phyloP scores from a whole-genome alignment of 2,888 invertebrate species.

The Pseudolycoriella hygida region DNA sequence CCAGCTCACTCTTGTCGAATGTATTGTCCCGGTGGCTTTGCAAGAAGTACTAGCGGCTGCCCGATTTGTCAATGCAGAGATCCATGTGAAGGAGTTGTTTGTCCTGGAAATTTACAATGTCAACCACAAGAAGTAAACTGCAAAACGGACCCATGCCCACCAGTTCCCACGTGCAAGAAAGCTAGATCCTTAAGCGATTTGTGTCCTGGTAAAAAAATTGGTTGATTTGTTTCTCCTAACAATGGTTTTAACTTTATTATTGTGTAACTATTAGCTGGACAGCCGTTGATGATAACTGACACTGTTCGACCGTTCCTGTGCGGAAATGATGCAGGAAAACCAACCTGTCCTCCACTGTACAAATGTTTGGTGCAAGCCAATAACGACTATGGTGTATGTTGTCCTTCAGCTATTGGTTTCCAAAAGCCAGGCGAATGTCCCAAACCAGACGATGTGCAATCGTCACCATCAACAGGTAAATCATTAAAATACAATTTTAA shows the following conservation, averaged over 20 bases:
- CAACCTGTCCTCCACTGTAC: constrained; percentile 66
- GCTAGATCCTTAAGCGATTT: constrained; percentile 59
- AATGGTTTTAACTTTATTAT: too few relatives aligned
- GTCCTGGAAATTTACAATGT: constrained; percentile 59
- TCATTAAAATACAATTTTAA: too few relatives aligned
- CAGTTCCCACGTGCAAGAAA: constrained; percentile 66
- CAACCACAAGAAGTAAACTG: constrained; percentile 65
- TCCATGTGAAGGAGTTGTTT: constrained; percentile 56
- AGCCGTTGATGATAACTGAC: constrained; percentile 51
- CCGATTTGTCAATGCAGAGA: constrained; percentile 65
- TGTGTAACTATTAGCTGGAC: constrained; percentile 42
- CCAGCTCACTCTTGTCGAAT: constrained; percentile 69
- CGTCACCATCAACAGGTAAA: constrained; percentile 19
- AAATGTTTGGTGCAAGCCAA: constrained; percentile 61
- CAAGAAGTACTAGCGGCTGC: constrained; percentile 52
- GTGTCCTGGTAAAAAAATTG: constrained; percentile 30
- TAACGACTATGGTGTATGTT: constrained; percentile 78
- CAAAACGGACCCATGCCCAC: constrained; percentile 62
- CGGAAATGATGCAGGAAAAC: constrained; percentile 63
- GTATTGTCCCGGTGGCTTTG: constrained; percentile 72
- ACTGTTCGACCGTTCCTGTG: constrained; percentile 65
- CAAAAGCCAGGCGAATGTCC: constrained; percentile 68
- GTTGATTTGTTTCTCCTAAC: too few relatives aligned
- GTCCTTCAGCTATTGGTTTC: constrained; percentile 57
- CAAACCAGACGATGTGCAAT: constrained; percentile 25